phyloP scores from a whole-genome alignment of 2,888 invertebrate species.

The Macrosoma leucophasiata region DNA sequence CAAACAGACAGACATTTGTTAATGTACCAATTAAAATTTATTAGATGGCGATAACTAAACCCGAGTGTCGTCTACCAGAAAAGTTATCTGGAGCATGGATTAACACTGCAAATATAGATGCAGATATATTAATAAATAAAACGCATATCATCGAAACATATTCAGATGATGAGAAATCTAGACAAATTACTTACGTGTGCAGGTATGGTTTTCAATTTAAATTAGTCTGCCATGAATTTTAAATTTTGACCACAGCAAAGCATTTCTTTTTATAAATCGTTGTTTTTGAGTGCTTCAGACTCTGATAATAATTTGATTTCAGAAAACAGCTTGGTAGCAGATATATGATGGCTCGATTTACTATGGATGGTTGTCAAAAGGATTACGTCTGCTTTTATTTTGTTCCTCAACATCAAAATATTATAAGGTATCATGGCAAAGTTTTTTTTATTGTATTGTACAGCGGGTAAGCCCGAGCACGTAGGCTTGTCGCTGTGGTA shows the following conservation, averaged over 20 bases:
- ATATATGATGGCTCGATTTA: constrained; percentile 96
- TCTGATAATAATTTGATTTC: too few species aligned
- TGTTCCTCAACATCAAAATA: constrained; percentile 95
- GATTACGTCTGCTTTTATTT: constrained; percentile 99
- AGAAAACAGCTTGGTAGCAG: constrained; percentile 92
- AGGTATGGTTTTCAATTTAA: constrained; percentile 60
- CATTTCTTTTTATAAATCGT: too few species aligned
- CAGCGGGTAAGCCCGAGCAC: too few species aligned
- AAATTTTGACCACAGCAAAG: too few species aligned
- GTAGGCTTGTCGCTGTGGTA: too few species aligned
- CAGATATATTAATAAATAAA: constrained; percentile 94
- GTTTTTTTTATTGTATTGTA: too few species aligned
- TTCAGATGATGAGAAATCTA: constrained; percentile 91
- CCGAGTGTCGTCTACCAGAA: constrained; percentile 93
- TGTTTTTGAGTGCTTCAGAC: too few species aligned
- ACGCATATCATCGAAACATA: constrained; percentile 98
- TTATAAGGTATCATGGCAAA: constrained; percentile 87
- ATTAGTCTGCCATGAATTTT: too few species aligned
- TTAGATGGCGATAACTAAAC: too few species aligned
- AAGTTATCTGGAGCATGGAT: constrained; percentile 98
- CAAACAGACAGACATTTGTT: too few species aligned
- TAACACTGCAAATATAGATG: constrained; percentile 97
- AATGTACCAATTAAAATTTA: too few species aligned
- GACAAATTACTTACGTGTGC: constrained; percentile 95
- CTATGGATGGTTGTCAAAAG: constrained; percentile 97